phyloP scores from a whole-genome alignment of 2,888 invertebrate species.

The Troides oblongomaculatus region DNA sequence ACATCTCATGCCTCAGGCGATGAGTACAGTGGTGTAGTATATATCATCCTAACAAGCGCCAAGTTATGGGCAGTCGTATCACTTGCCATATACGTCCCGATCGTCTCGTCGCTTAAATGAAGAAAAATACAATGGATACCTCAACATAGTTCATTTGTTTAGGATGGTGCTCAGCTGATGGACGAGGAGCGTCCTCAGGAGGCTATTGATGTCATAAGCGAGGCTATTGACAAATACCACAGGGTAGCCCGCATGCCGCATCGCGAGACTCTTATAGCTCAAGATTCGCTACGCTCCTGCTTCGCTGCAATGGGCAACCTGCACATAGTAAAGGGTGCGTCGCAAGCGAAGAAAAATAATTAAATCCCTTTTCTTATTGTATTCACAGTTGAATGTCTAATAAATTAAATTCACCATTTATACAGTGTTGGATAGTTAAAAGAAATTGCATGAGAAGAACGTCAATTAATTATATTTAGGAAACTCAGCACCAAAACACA shows the following conservation, averaged over 20 bases:
- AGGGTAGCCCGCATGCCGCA: constrained; percentile 83
- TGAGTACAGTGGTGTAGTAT: no score
- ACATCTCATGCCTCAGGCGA: no score
- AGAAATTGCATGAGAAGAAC: neutral
- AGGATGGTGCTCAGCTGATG: constrained; percentile 70
- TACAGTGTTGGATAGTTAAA: neutral
- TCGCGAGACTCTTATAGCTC: constrained; percentile 83
- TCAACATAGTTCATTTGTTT: constrained; percentile 13
- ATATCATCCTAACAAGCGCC: no score
- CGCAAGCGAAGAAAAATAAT: neutral
- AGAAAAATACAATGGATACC: no score
- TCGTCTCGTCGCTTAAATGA: no score
- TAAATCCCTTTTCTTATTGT: neutral
- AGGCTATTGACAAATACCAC: constrained; percentile 82
- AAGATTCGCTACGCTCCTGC: constrained; percentile 84
- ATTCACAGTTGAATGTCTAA: neutral
- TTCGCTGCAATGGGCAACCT: constrained; percentile 80
- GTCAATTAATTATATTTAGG: neutral
- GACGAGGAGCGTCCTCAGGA: constrained; percentile 75
- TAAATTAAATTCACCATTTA: neutral
- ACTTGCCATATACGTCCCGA: no score
- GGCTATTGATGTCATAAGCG: constrained; percentile 77
- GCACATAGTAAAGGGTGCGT: constrained; percentile 36
- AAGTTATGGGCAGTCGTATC: no score
- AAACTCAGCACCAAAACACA: neutral